Evolutionary conservation across 2,888 invertebrate genomes (phyloP).

Genomic region (Brachynemurus nebulosus): DNA sequence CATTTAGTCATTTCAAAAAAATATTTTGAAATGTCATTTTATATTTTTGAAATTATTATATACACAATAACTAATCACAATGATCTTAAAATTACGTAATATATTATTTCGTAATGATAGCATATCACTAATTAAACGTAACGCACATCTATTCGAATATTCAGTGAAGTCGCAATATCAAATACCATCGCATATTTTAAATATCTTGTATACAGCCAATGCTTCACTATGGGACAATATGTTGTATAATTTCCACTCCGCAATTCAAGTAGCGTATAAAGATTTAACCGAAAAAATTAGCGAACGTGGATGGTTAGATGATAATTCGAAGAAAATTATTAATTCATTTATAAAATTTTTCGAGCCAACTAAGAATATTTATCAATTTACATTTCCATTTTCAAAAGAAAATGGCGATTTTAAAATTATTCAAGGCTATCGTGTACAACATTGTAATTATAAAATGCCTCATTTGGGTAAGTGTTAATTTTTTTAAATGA

Average conservation of each 20-base stretch:
- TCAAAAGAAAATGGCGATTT: constrained; percentile 22
- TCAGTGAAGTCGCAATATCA: constrained; percentile 19
- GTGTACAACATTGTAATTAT: constrained; percentile 26
- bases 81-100: too few relatives aligned
- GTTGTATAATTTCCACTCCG: constrained; percentile 27
- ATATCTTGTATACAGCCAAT: constrained; percentile 28
- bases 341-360: constrained; percentile 23
- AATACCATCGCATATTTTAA: constrained; percentile 26
- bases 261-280: constrained; percentile 25
- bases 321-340: constrained; percentile 19
- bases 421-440: constrained; percentile 26
- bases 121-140: background rate
- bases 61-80: too few relatives aligned
- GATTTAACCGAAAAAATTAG: too few relatives aligned
- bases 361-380: constrained; percentile 26
- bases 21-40: too few relatives aligned
- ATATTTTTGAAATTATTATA: too few relatives aligned
- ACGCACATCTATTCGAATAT: constrained; percentile 1
- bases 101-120: too few relatives aligned
- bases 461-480: constrained; percentile 23
- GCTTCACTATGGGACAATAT: constrained; percentile 27
- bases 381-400: constrained; percentile 27
- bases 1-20: too few relatives aligned
- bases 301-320: too few relatives aligned
- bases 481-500: too few relatives aligned